Percentiles rank a stretch among this genome's conserved stretches.
These are phyloP conservation scores for Lumbricus terrestris DNA, from an alignment of 2,888 invertebrate genomes.

Conservation along the genomic window DNA sequence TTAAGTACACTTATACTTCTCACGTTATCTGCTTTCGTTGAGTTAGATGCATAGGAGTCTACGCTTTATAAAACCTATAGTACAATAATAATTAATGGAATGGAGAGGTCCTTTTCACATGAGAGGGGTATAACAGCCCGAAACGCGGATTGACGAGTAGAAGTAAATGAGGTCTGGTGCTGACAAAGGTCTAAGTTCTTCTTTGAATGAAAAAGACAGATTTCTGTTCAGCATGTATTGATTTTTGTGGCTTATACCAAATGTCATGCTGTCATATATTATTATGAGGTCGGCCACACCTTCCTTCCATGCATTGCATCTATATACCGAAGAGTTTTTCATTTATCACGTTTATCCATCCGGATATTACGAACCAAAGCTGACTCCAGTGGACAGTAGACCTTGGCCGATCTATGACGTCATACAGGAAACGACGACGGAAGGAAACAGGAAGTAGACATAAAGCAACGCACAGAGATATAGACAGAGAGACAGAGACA, in stretches of 20 bases:
- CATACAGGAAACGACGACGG: neutral
- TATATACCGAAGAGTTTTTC: neutral
- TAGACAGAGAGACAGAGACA: neutral
- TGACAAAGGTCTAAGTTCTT: neutral
- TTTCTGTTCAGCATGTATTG: neutral
- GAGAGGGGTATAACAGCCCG: neutral
- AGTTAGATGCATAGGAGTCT: too few species aligned
- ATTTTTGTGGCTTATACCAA: neutral
- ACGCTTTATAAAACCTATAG: too few species aligned
- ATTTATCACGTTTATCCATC: neutral
- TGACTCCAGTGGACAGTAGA: neutral
- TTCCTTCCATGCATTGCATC: neutral
- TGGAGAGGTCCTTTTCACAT: neutral
- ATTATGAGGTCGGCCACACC: neutral
- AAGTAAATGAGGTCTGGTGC: neutral
- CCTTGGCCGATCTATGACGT: neutral
- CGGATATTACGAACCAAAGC: neutral
- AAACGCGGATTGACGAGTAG: neutral
- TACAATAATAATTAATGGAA: too few species aligned
- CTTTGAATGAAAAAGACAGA: neutral
- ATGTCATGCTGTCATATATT: neutral
- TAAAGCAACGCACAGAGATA: neutral
- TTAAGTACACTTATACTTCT: too few species aligned
- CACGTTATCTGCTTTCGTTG: too few species aligned
- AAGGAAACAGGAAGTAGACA: neutral